Base-by-base conservation (phyloP, 2,888 invertebrate genomes). In the Lobophora halterata region DNA sequence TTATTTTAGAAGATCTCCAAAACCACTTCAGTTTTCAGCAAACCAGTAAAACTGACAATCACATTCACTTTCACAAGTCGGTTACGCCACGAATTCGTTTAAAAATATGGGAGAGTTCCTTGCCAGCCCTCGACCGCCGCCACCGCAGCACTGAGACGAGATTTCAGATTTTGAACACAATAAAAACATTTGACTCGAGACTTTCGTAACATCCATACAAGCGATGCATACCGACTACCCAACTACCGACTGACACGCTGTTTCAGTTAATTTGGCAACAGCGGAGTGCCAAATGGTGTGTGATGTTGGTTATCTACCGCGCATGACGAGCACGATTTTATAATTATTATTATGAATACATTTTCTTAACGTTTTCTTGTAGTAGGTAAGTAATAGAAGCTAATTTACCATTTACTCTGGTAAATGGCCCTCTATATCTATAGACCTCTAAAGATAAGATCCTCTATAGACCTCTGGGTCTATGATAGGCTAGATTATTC, bases 191-290 rank as follows among this genome's bases (percentile, higher is more conserved):
- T 65, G 62, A 58, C 55, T 58, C 59, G 47, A 54, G 65, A 60
- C 67, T 77, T 71, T 76, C 70, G 71, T 74, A 73, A 74, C 74
- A 72, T 65, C 70, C 70, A 70, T 55, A 62, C 53, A 45, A 46
- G 47, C 41, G 36, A 23, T 49, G 51, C 43, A 49, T 54, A 59
- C 65, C 64, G 60, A 59, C 58, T 47, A 47, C n/a, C 65, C 64
- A 60, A 59, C 58, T 47, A 48, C 41, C 58, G 63, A 65, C 65
- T 57, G 40, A 34, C 33, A 65, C 62, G 57, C 71, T 71, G 73
- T 71, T 63, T 64, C 61, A 55, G 64, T 67, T 63, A 61, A 69
- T 71, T 78, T 80, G 73, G 74, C 79, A 78, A 56, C 66, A 58
- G 61, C 32, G 51, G 57, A 61, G 63, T 65, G 65, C 71, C 71